Conservation (phyloP, 2,797 vertebrate species). For the Phoeniculus purpureus region DNA sequence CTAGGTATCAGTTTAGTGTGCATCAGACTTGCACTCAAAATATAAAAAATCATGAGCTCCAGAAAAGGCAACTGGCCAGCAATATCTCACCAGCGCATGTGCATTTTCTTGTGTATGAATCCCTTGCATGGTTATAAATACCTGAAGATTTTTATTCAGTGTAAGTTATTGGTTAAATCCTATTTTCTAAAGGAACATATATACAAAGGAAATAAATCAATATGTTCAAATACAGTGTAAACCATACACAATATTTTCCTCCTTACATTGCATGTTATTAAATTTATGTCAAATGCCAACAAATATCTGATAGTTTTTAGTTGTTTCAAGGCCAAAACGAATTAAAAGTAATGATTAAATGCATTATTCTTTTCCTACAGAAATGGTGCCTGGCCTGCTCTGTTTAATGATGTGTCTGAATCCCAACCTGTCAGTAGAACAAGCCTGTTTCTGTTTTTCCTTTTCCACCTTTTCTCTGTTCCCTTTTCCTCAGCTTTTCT, state of each 20-base stretch:
- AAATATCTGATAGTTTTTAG: neutral
- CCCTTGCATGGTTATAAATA: neutral
- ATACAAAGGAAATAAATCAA: neutral
- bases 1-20: neutral
- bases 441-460: neutral
- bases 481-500: rapidly evolving
- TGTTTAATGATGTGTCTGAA: neutral
- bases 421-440: neutral
- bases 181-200: neutral
- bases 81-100: neutral
- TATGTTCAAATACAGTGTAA: neutral
- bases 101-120: neutral
- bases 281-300: neutral
- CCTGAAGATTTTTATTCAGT: neutral
- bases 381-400: neutral
- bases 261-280: neutral
- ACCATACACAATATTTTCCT: neutral
- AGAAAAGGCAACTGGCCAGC: neutral
- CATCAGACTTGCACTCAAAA: neutral
- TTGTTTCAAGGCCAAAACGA: neutral
- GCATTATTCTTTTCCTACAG: neutral
- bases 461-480: too few species aligned
- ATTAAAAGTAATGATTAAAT: neutral
- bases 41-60: neutral
- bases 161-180: neutral